These are phyloP conservation scores for Creontiades dilutus DNA, from an alignment of 2,888 invertebrate species.

Conservation along the genomic window DNA sequence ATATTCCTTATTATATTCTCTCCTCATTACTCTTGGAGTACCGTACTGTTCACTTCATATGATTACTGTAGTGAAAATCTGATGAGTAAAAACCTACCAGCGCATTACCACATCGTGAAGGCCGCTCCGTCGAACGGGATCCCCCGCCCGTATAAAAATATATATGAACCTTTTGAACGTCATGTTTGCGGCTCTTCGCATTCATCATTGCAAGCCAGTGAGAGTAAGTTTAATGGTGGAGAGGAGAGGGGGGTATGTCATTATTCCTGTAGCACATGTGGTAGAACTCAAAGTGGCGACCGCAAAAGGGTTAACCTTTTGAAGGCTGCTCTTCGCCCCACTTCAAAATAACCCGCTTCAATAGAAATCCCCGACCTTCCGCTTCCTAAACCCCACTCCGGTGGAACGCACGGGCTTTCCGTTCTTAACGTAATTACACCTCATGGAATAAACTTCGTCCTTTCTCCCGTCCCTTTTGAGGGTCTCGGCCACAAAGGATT, in stretches of 20 bases:
- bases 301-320: constrained; percentile 38
- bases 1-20: too few relatives aligned
- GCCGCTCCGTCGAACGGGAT: not conserved
- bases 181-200: not conserved
- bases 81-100: too few relatives aligned
- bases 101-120: too few relatives aligned
- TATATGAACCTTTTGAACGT: not conserved
- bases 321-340: not conserved
- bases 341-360: constrained; percentile 38
- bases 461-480: not conserved
- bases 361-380: constrained; percentile 21
- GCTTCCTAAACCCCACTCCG: not conserved
- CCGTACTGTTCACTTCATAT: too few relatives aligned
- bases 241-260: not conserved
- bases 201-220: not conserved
- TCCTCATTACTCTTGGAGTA: too few relatives aligned
- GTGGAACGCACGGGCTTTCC: constrained; percentile 32
- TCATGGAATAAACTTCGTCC: constrained; percentile 11
- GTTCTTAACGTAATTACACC: constrained; percentile 38
- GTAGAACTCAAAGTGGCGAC: constrained; percentile 28
- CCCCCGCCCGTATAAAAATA: not conserved
- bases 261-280: constrained; percentile 20
- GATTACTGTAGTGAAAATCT: too few relatives aligned
- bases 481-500: not conserved
- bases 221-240: not conserved